Evolutionary conservation across 2,113 vertebrate species (phyloP).

Genomic region (Telmatochromis sp.): DNA sequence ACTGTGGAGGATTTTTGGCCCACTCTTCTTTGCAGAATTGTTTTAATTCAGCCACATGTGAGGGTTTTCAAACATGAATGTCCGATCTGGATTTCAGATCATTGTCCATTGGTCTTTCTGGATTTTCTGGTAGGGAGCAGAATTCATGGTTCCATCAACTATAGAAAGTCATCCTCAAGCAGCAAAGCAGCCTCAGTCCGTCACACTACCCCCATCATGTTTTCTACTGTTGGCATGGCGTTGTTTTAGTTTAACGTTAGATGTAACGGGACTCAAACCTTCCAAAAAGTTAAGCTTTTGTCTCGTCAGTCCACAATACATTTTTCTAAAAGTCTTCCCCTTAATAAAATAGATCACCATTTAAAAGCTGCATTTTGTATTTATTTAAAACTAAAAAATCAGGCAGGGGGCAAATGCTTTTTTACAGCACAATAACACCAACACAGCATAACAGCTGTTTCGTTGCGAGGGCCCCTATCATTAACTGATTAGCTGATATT

Average conservation of each 20-base stretch:
- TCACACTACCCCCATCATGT: neutral
- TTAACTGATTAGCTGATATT: neutral
- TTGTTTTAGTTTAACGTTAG: neutral
- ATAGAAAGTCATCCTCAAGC: neutral
- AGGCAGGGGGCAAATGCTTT: neutral
- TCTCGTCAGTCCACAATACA: neutral
- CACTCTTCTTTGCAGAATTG: neutral
- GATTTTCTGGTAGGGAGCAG: neutral
- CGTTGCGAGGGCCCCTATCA: neutral
- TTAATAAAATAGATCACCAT: neutral
- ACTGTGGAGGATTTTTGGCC: neutral
- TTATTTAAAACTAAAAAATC: neutral
- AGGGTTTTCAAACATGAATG: neutral
- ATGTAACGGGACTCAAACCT: neutral
- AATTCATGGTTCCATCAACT: neutral
- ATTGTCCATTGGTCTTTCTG: neutral
- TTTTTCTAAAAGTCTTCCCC: neutral
- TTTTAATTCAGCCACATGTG: neutral
- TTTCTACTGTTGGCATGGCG: neutral
- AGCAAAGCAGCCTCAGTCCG: neutral
- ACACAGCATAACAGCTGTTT: neutral
- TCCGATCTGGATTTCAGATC: neutral
- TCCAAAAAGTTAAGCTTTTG: neutral
- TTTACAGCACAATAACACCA: neutral
- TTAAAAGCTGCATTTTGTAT: neutral